Evolutionary conservation across 2,888 invertebrate species (phyloP).

Genomic region (Cephonodes hylas): DNA sequence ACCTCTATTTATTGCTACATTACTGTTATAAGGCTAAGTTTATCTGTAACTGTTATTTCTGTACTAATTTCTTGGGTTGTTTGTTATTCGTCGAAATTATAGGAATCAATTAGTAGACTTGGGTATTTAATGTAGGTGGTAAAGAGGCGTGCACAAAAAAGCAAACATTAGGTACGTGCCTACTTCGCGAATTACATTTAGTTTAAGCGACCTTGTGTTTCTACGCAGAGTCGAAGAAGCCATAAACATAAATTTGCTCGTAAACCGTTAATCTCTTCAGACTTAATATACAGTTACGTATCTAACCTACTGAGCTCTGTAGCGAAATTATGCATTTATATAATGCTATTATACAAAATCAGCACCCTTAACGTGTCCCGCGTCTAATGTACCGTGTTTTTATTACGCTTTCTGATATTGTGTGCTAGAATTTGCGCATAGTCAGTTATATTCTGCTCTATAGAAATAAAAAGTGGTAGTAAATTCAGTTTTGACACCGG

Average conservation of each 20-base stretch:
- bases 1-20: background rate
- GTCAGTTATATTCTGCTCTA: too few species aligned
- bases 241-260: slow-evolving; percentile 55
- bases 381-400: background rate
- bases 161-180: slow-evolving; percentile 14
- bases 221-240: slow-evolving; percentile 47
- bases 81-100: background rate
- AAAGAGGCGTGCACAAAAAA: slow-evolving; percentile 8
- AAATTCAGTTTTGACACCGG: too few species aligned
- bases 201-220: slow-evolving; percentile 41
- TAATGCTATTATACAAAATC: background rate
- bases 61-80: background rate
- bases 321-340: slow-evolving; percentile 21
- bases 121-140: background rate
- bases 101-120: background rate
- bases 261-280: slow-evolving; percentile 55
- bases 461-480: too few species aligned
- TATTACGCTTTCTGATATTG: background rate
- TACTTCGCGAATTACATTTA: slow-evolving; percentile 30
- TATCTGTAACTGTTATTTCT: background rate
- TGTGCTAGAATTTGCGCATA: too few species aligned
- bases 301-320: slow-evolving; percentile 21
- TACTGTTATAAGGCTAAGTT: background rate
- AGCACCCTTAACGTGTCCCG: background rate
- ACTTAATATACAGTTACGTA: slow-evolving; percentile 37